Percentiles rank a stretch among this genome's conserved stretches.
Evolutionary conservation across 2,113 vertebrate genomes (phyloP).

Genomic region (Salvelinus sp.): DNA sequence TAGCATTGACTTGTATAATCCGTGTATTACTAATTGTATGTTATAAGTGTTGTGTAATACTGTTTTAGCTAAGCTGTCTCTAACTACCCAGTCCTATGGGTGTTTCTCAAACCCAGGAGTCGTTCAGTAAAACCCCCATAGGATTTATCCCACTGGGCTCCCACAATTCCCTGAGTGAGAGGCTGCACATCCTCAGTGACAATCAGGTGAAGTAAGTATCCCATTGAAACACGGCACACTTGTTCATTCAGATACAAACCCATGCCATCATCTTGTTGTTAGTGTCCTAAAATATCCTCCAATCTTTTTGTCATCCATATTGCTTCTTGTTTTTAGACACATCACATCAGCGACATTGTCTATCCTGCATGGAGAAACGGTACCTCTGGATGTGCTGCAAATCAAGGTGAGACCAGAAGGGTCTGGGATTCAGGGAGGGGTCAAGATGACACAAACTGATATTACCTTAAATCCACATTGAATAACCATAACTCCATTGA

Average conservation of each 20-base stretch:
- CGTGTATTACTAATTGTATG: neutral
- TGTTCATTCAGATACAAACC: neutral
- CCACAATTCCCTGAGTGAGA: slow-evolving; percentile 84
- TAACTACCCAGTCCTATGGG: neutral
- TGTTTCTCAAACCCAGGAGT: slow-evolving; percentile 70
- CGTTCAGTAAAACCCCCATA: slow-evolving; percentile 90
- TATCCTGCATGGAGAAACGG: slow-evolving; percentile 90
- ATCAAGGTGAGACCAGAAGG: slow-evolving; percentile 82
- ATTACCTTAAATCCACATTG: no score
- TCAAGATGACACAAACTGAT: no score
- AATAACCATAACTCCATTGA: no score
- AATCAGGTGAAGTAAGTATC: slow-evolving; percentile 89
- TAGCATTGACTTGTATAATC: neutral
- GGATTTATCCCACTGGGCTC: slow-evolving; percentile 96
- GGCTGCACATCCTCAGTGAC: slow-evolving; percentile 81
- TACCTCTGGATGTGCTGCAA: slow-evolving; percentile 91
- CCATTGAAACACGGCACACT: neutral
- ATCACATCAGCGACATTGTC: slow-evolving; percentile 90
- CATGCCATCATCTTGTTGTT: neutral
- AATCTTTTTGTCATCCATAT: neutral
- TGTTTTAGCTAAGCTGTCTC: neutral
- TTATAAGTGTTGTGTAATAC: neutral
- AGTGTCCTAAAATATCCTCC: neutral
- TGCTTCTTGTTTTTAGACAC: slow-evolving; percentile 65
- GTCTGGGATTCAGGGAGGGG: no score